A percentile compares a stretch with the other conserved stretches of the same genome.
Conservation (phyloP, 2,888 invertebrate species). For the Agapostemon virescens region DNA sequence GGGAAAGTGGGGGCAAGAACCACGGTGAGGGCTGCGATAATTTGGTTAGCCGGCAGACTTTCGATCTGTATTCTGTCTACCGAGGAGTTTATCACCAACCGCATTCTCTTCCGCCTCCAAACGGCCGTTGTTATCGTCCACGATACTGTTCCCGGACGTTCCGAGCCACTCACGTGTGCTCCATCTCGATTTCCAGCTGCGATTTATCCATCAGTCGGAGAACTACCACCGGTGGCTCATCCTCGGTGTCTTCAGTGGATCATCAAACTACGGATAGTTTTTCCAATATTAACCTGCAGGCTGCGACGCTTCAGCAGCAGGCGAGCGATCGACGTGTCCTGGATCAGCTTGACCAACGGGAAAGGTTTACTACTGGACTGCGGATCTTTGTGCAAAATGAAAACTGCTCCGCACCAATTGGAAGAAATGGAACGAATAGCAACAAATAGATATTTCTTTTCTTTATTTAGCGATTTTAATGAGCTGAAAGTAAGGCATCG, state of each 20-base stretch:
- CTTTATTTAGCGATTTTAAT: too few relatives aligned
- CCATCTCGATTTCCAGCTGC: slow-evolving; percentile 47
- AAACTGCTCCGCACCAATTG: too few relatives aligned
- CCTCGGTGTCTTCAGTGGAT: slow-evolving; percentile 5
- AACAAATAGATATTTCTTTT: too few relatives aligned
- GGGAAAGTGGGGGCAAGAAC: slow-evolving; percentile 65
- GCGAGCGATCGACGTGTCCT: neutral
- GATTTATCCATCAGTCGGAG: slow-evolving; percentile 42
- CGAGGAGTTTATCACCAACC: slow-evolving; percentile 77
- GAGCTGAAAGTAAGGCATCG: too few relatives aligned
- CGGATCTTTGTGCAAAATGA: too few relatives aligned
- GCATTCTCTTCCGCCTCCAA: slow-evolving; percentile 60
- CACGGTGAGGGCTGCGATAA: slow-evolving; percentile 72
- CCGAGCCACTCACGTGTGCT: slow-evolving; percentile 47
- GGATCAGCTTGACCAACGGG: neutral
- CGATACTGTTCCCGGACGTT: slow-evolving; percentile 44
- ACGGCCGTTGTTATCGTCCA: slow-evolving; percentile 57
- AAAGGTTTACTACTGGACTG: neutral
- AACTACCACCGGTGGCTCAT: neutral
- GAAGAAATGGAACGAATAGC: too few relatives aligned
- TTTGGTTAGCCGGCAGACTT: slow-evolving; percentile 77
- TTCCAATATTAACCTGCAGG: slow-evolving; percentile 1
- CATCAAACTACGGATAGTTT: neutral
- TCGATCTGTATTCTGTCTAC: slow-evolving; percentile 79
- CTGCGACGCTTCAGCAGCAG: neutral